These are phyloP conservation scores for Trinectes maculatus DNA, from an alignment of 2,113 vertebrate species.

Conservation along the genomic window DNA sequence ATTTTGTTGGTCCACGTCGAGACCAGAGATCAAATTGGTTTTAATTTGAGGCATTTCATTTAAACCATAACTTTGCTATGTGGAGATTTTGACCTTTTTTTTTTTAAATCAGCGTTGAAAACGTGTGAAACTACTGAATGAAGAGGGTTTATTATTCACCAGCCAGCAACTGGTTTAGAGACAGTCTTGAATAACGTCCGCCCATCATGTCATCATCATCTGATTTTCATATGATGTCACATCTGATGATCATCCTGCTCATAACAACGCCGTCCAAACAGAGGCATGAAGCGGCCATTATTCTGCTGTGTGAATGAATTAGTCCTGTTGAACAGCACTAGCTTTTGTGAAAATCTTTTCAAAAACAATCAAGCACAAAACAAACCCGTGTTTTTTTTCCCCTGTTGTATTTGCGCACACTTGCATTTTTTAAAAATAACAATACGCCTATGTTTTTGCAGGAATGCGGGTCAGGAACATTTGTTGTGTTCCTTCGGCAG, in stretches of 20 bases:
- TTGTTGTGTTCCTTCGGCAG: slow-evolving; percentile 71
- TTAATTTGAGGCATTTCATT: background rate
- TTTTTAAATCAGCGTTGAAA: too few species aligned
- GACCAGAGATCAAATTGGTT: background rate
- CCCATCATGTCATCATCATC: slow-evolving; percentile 5
- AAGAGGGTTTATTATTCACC: background rate
- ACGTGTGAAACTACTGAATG: background rate
- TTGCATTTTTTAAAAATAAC: slow-evolving; percentile 12
- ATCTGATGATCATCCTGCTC: slow-evolving; percentile 1
- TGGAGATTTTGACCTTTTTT: too few species aligned
- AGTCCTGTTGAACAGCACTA: background rate
- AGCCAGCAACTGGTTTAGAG: background rate
- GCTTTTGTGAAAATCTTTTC: rapidly evolving
- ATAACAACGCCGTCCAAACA: background rate
- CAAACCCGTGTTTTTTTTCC: background rate
- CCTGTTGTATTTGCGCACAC: background rate
- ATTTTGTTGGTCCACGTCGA: background rate
- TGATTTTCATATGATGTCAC: slow-evolving; percentile 1
- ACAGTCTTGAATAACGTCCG: background rate
- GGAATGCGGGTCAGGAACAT: slow-evolving; percentile 71
- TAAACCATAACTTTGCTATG: too few species aligned
- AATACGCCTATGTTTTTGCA: slow-evolving; percentile 27
- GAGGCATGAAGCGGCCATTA: slow-evolving; percentile 11
- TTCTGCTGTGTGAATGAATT: slow-evolving; percentile 22
- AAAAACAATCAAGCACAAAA: background rate